phyloP scores from a whole-genome alignment of 1,140 invertebrate genomes.

The Drosophila watanabei region DNA sequence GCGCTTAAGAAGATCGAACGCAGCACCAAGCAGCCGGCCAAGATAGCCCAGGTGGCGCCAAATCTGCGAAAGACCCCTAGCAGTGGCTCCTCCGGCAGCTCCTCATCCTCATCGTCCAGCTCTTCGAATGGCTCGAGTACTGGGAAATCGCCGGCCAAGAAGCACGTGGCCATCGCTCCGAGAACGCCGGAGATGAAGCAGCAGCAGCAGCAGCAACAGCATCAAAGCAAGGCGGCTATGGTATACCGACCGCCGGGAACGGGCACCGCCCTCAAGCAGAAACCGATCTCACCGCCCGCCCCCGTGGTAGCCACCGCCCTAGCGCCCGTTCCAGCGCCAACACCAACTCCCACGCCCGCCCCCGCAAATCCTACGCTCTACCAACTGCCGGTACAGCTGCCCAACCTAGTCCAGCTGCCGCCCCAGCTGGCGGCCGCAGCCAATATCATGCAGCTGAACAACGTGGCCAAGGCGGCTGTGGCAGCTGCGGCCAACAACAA shows the following conservation, averaged over 20 bases:
- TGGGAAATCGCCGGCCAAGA: conserved; percentile 83
- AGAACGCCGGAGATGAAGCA: conserved; percentile 84
- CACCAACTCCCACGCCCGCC: conserved; percentile 30
- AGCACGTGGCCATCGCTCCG: conserved; percentile 84
- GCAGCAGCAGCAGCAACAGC: conserved; percentile 79
- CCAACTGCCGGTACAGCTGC: conserved; percentile 81
- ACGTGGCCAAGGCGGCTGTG: conserved; percentile 71
- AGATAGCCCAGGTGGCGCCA: conserved; percentile 85
- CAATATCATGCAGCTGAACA: conserved; percentile 83
- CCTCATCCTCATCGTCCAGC: conserved; percentile 33
- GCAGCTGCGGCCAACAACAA: conserved; percentile 68
- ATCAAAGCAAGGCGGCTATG: conserved; percentile 55
- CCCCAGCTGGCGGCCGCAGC: conserved; percentile 78
- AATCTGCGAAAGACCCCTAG: conserved; percentile 81
- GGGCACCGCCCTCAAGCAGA: conserved; percentile 50
- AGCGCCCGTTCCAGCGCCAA: conserved; percentile 18
- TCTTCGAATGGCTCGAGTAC: conserved; percentile 34
- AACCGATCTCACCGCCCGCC: conserved; percentile 43
- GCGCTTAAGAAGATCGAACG: conserved; percentile 83
- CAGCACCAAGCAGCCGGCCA: conserved; percentile 81
- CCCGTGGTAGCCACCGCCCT: conserved; percentile 39
- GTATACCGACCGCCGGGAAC: conserved; percentile 32
- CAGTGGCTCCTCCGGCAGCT: conserved; percentile 45
- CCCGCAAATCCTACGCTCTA: conserved; percentile 70
- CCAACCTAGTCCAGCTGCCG: conserved; percentile 85